Evolutionary conservation across 2,888 invertebrate genomes (phyloP).

Genomic region (Reticulitermes lucifugus): DNA sequence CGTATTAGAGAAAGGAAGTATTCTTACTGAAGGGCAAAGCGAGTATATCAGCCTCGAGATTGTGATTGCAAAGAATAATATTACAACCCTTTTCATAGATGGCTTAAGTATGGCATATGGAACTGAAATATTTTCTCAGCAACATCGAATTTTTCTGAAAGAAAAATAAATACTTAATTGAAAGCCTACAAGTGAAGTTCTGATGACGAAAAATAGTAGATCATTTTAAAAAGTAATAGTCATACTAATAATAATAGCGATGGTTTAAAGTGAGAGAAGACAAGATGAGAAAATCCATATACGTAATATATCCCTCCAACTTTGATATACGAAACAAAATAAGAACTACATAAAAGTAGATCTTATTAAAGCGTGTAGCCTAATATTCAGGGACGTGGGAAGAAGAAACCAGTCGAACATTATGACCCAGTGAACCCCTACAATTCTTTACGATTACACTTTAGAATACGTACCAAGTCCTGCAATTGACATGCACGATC

Average conservation of each 20-base stretch:
- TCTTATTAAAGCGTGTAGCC: neutral
- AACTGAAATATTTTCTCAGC: slow-evolving; percentile 1
- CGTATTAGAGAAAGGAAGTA: neutral
- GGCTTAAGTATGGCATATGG: slow-evolving; percentile 8
- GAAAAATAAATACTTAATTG: neutral
- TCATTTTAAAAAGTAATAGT: neutral
- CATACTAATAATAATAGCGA: neutral
- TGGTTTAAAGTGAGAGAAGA: neutral
- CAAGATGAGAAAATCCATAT: neutral
- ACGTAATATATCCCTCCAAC: slow-evolving; percentile 37
- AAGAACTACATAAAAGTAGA: neutral
- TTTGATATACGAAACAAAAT: neutral
- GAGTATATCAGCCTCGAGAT: neutral
- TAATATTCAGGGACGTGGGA: neutral
- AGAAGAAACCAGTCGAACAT: neutral
- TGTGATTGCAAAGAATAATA: neutral
- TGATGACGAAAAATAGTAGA: neutral
- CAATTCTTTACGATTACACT: neutral
- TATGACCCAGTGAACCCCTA: neutral
- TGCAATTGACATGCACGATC: neutral
- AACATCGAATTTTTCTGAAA: slow-evolving; percentile 1
- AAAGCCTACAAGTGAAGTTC: neutral
- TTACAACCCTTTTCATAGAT: neutral
- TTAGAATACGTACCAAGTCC: neutral
- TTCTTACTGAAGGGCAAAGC: neutral